These are phyloP conservation scores for Cyrtonyx montezumae DNA, from an alignment of 2,113 vertebrate genomes.

Conservation along the genomic window DNA sequence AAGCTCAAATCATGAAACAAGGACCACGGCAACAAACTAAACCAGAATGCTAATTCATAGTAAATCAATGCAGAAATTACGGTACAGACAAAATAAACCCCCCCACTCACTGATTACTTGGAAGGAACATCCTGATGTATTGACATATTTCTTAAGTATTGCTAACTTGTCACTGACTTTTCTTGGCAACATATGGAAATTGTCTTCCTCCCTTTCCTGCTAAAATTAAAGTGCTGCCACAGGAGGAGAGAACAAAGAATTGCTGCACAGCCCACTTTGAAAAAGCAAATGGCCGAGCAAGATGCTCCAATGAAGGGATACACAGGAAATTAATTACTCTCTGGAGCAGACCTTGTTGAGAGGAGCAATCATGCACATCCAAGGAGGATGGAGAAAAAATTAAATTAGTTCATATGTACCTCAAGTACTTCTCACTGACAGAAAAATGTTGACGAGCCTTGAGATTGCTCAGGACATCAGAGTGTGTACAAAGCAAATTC, in stretches of 20 bases:
- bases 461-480: background rate
- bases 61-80: background rate
- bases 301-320: background rate
- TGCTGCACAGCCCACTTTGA: rapidly evolving
- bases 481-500: too few species aligned
- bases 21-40: background rate
- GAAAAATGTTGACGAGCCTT: background rate
- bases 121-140: background rate
- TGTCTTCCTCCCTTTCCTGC: background rate
- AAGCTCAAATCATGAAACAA: background rate
- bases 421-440: background rate
- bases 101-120: background rate
- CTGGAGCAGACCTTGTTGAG: background rate
- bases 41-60: background rate
- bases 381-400: background rate
- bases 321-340: background rate
- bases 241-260: background rate
- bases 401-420: background rate
- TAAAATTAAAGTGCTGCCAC: background rate
- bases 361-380: background rate
- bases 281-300: background rate
- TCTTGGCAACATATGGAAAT: background rate
- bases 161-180: background rate
- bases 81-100: background rate
- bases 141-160: background rate